These are phyloP conservation scores for Rostratula benghalensis DNA, from an alignment of 2,113 vertebrate species.

Conservation along the genomic window DNA sequence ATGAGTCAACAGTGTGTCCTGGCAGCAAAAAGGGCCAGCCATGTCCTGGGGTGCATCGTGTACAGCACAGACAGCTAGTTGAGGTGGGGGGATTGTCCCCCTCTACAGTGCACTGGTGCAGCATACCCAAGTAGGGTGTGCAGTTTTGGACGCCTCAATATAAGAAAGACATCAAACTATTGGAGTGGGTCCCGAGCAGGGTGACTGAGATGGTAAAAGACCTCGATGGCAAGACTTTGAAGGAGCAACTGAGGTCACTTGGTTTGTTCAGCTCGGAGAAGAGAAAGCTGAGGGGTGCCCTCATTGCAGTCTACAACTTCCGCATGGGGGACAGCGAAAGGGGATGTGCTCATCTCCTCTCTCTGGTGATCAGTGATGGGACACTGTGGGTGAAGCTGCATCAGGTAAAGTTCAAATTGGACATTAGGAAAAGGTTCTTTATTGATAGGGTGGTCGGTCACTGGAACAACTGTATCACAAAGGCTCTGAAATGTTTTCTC, in stretches of 20 bases:
- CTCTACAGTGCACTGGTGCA: neutral
- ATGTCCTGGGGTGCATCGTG: neutral
- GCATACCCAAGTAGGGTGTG: neutral
- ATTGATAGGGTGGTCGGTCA: neutral
- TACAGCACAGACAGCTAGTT: fast-evolving
- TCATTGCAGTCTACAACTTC: neutral
- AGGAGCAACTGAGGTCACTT: neutral
- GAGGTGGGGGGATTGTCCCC: neutral
- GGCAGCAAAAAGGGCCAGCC: neutral
- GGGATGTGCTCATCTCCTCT: neutral
- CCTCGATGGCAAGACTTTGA: neutral
- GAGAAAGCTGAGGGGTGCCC: neutral
- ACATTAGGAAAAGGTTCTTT: neutral
- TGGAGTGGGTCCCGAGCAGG: neutral
- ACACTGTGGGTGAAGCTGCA: neutral
- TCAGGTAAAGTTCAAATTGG: neutral
- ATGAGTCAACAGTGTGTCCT: neutral
- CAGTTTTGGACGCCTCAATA: fast-evolving
- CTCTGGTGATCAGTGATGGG: neutral
- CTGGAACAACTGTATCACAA: neutral
- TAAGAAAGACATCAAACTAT: neutral
- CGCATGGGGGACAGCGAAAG: fast-evolving
- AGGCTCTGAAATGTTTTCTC: neutral
- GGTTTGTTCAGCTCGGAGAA: neutral
- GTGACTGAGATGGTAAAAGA: neutral